Conservation (phyloP, 2,888 invertebrate species). For the Arenicola marina region DNA sequence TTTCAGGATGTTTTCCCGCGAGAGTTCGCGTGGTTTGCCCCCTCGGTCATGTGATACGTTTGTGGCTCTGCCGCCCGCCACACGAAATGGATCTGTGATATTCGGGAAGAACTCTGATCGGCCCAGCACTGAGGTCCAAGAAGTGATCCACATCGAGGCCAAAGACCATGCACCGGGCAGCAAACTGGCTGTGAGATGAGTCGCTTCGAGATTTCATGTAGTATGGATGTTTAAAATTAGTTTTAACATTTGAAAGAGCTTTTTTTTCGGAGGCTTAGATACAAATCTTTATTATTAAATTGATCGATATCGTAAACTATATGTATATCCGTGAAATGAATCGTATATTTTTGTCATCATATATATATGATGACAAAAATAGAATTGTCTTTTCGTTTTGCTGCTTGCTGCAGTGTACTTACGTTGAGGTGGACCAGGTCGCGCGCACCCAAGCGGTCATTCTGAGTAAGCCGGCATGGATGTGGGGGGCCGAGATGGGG, state of each 20-base stretch:
- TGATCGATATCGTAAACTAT: background rate
- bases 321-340: background rate
- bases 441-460: conserved; percentile 70
- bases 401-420: conserved; percentile 70
- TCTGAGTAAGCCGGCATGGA: conserved; percentile 76
- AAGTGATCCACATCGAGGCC: conserved; percentile 64
- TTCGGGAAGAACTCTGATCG: conserved; percentile 80
- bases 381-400: background rate
- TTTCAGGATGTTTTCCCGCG: too few relatives aligned
- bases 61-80: conserved; percentile 69
- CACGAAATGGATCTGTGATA: conserved; percentile 63
- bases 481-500: conserved; percentile 85
- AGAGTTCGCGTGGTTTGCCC: background rate
- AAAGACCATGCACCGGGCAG: conserved; percentile 57
- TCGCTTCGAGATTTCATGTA: too few relatives aligned
- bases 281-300: background rate
- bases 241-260: background rate
- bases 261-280: background rate
- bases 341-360: background rate
- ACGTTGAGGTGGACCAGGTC: conserved; percentile 68
- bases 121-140: conserved; percentile 73
- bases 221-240: background rate
- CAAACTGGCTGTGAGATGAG: conserved; percentile 67
- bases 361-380: background rate
- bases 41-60: conserved; percentile 70